A percentile compares a stretch with the other conserved stretches of the same genome.
phyloP scores from a whole-genome alignment of 2,113 vertebrate species.

The Xyrauchen texanus region DNA sequence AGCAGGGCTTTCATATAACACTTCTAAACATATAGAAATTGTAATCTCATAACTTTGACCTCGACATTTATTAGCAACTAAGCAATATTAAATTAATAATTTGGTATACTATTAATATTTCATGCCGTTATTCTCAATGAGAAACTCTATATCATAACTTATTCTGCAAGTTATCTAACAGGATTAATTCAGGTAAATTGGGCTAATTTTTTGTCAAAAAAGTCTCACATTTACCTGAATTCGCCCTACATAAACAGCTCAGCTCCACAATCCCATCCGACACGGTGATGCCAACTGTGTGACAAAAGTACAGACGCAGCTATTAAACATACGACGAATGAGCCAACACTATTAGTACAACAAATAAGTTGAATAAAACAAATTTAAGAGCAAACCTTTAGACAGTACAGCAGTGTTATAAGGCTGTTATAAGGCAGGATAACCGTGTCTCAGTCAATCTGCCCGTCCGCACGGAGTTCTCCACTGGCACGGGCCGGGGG shows the following conservation, averaged over 20 bases:
- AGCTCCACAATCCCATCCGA: not conserved
- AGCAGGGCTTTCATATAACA: no score
- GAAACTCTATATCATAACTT: not conserved
- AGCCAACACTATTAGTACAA: not conserved
- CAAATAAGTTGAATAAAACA: slow-evolving; percentile 13
- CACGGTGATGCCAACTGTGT: not conserved
- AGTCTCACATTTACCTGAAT: no score
- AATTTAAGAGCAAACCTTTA: slow-evolving; percentile 31
- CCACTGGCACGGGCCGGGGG: slow-evolving; percentile 58
- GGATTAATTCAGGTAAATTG: no score
- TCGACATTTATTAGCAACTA: no score
- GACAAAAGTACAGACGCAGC: not conserved
- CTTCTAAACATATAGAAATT: no score
- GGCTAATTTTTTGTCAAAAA: no score
- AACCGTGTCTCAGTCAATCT: slow-evolving; percentile 60
- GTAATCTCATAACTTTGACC: no score
- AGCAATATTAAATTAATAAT: no score
- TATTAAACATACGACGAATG: not conserved
- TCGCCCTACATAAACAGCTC: not conserved
- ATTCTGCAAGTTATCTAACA: not conserved
- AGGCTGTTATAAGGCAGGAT: slow-evolving; percentile 35
- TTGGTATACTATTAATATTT: not conserved
- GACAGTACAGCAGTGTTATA: slow-evolving; percentile 18
- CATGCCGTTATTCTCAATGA: not conserved
- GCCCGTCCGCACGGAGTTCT: slow-evolving; percentile 49